Conservation (phyloP, 2,888 invertebrate genomes). For the Molorchus minor region DNA sequence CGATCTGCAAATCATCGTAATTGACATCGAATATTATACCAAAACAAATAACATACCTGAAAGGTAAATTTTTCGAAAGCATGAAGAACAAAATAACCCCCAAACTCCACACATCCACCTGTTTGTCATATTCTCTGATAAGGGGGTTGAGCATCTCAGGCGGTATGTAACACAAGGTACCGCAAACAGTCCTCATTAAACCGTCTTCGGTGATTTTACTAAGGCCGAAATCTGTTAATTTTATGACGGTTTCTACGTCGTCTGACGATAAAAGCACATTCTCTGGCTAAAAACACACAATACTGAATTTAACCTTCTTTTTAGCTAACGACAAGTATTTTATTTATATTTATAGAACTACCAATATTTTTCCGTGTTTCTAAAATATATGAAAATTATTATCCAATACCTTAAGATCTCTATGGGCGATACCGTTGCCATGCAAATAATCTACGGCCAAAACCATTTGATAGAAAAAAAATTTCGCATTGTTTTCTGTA, state of each 20-base stretch:
- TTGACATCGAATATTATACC: background rate
- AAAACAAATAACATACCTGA: conserved; percentile 44
- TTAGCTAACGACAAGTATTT: background rate
- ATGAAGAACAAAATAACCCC: conserved; percentile 81
- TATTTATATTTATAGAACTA: background rate
- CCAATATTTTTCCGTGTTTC: background rate
- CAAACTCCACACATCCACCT: conserved; percentile 92
- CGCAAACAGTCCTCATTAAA: conserved; percentile 88
- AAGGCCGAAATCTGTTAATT: conserved; percentile 90
- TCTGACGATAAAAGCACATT: conserved; percentile 74
- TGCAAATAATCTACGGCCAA: conserved; percentile 88
- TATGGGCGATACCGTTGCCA: conserved; percentile 77
- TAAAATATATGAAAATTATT: background rate
- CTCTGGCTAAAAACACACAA: conserved; percentile 69
- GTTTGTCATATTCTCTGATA: conserved; percentile 69
- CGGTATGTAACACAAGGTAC: conserved; percentile 89
- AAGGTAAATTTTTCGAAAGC: conserved; percentile 56
- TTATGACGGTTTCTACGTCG: conserved; percentile 73
- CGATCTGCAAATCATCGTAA: conserved; percentile 22
- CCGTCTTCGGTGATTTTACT: conserved; percentile 85
- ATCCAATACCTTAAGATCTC: conserved; percentile 74
- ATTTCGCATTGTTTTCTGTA: conserved; percentile 74
- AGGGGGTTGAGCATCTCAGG: conserved; percentile 81
- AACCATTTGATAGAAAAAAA: conserved; percentile 86
- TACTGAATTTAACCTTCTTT: background rate